Evolutionary conservation across 2,797 vertebrate species (phyloP), one percentile per base, ranked within the genome.

Genomic region (Pipistrellus pygmaeus): DNA sequence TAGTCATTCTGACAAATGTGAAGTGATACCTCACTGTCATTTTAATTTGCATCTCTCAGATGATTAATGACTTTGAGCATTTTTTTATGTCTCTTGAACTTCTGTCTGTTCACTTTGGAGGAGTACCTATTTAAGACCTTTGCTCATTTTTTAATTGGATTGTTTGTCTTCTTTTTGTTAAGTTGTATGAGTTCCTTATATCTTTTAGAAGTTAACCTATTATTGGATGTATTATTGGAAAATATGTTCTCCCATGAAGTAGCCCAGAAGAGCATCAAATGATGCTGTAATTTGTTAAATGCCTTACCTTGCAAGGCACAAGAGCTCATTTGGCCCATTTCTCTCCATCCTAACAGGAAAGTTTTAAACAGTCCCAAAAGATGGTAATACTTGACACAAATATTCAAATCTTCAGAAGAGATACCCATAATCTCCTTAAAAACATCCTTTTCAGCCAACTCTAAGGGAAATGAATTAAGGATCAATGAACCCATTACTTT

Each of bases 351-450:
- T 75, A 91, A 71, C 17, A 64, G 64, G 72, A 69, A 87, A 62
- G 12, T 23, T 64, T 84, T 62, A n/a, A 68, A 44, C 20, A 88
- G 8, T 21, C 23, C 32, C 44, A 66, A 66, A 76, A 80, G 48
- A 55, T 2, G 21, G 27, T 69, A 68, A 82, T 27, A 55, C 85
- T 87, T 86, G 68, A 53, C 1, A 30, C 91, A 66, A 32, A 13
- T 87, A 25, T 90, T 92, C 64, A 80, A 64, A 35, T 92, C 44
- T 57, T 85, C 68, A 57, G 35, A 94, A 75, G 18, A 88, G 4
- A 75, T 25, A 44, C 1, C 0, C 30, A 78, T 76, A 15, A 62
- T 86, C 48, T 60, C 48, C 90, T 78, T 32, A 80, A 23, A 62
- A 68, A 51, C 4, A 53, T 35, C 41, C 2, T 83, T 75, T 75